Base-by-base conservation (phyloP, 2,888 invertebrate species). In the Osedax fenrisi region DNA sequence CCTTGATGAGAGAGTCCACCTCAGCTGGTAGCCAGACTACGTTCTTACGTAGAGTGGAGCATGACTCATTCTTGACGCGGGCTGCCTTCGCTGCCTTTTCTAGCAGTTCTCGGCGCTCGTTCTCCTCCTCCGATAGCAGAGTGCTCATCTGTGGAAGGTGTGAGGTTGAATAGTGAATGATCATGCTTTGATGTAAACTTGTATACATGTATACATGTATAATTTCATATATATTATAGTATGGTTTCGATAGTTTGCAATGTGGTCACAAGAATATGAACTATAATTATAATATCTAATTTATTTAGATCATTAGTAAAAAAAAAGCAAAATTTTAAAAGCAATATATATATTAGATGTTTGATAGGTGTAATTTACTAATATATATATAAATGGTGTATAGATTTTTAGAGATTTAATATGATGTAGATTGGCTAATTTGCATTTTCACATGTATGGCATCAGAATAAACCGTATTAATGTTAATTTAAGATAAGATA, bases 1-100 rank as follows among this genome's bases (percentile, higher is more conserved):
- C 95, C 85, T 98, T 98, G 73, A 97, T 94, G 2, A 98, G 87
- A 67, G 93, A 86, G 82, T 93, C 92, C 23, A 93, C 87, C 83
- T 94, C 92, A 76, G 91, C 91, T 72, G 89, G 89, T 17, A 88
- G 88, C 98, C 98, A 99, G 75, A 27, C 41, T 2, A 74, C 75
- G 72, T 79, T 79, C 23, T 26, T 73, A 10, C 41, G 41, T 41
- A 41, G 17, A 41, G 41, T 41, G 41, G 10, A 10, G 41, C 10
- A 41, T 41, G 41, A 10, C 17, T 5, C 41, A 41, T 41, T 41
- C 41, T 41, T 41, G 10, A 41, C 5, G 10, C 17, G 5, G 5
- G 5, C 10, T 10, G 41, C 41, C 17, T 41, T 5, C 10, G 41
- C 41, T 5, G 41, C 41, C 41, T 41, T 79, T 75, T 81, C 82